Evolutionary conservation across 2,888 invertebrate species (phyloP).

Genomic region (Diplazon laetatorius): DNA sequence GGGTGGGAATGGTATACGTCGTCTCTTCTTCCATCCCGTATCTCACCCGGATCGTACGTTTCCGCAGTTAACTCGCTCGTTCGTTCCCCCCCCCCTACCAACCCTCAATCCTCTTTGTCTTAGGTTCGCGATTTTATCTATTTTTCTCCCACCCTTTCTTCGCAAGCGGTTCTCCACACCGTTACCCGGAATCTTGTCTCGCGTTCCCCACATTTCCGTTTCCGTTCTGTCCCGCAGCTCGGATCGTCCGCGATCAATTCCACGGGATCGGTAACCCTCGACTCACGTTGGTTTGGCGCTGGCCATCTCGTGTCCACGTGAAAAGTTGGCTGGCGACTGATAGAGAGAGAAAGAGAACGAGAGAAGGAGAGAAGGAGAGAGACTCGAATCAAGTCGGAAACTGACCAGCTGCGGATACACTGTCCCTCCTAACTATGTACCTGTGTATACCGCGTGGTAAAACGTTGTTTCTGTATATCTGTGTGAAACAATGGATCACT

Average conservation of each 20-base stretch:
- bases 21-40: constrained; percentile 31
- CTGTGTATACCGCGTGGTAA: background rate
- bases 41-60: constrained; percentile 30
- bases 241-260: constrained; percentile 2
- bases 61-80: constrained; percentile 34
- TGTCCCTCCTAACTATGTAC: constrained; percentile 26
- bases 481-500: constrained; percentile 72
- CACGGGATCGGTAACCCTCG: background rate
- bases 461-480: constrained; percentile 12
- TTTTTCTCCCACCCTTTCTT: constrained; percentile 13
- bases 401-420: constrained; percentile 51
- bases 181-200: no score
- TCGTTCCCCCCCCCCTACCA: constrained; percentile 26
- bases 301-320: constrained; percentile 34
- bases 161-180: no score
- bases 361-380: constrained; percentile 27
- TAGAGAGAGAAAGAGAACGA: no score
- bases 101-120: background rate
- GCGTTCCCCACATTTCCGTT: no score
- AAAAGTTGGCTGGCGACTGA: constrained; percentile 61
- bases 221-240: constrained; percentile 15
- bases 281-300: constrained; percentile 13
- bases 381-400: constrained; percentile 51
- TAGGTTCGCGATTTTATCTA: background rate
- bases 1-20: constrained; percentile 9